Evolutionary conservation across 2,888 invertebrate species (phyloP).

Genomic region (Prosopocoilus inquinatus): DNA sequence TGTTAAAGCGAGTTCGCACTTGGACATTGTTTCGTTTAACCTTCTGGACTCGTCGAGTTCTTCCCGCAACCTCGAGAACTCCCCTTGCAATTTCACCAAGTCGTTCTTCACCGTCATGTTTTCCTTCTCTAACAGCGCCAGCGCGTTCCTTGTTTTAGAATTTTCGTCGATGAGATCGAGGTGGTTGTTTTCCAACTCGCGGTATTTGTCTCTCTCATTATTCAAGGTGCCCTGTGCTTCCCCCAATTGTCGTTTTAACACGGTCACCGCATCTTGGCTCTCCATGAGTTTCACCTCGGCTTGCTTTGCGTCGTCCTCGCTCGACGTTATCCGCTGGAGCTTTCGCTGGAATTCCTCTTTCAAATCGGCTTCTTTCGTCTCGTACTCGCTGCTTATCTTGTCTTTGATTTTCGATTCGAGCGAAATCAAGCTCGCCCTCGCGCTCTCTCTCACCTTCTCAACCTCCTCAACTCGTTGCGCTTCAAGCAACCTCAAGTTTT

Average conservation of each 20-base stretch:
- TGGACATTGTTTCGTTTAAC: slow-evolving; percentile 1
- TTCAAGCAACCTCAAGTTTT: slow-evolving; percentile 26
- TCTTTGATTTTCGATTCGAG: slow-evolving; percentile 41
- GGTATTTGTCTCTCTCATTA: slow-evolving; percentile 27
- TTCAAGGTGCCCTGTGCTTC: slow-evolving; percentile 42
- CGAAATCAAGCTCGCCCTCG: slow-evolving; percentile 40
- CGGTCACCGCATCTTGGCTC: slow-evolving; percentile 50
- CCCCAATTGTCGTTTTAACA: slow-evolving; percentile 25
- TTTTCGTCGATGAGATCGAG: slow-evolving; percentile 43
- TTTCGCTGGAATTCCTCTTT: slow-evolving; percentile 36
- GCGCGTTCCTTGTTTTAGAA: slow-evolving; percentile 45
- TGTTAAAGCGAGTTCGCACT: slow-evolving; percentile 1
- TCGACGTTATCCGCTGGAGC: slow-evolving; percentile 33
- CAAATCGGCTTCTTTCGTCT: slow-evolving; percentile 32
- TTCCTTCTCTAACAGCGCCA: slow-evolving; percentile 37
- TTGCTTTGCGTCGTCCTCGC: slow-evolving; percentile 42
- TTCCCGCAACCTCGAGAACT: slow-evolving; percentile 22
- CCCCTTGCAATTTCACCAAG: slow-evolving; percentile 40
- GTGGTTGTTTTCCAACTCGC: slow-evolving; percentile 39
- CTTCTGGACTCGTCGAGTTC: slow-evolving; percentile 24
- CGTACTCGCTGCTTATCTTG: slow-evolving; percentile 34
- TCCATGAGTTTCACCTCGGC: slow-evolving; percentile 53
- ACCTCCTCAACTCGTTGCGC: slow-evolving; percentile 52
- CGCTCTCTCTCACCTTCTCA: slow-evolving; percentile 52
- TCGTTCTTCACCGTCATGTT: slow-evolving; percentile 7